Conservation (phyloP, 2,113 vertebrate species). For the Daboia siamensis region DNA sequence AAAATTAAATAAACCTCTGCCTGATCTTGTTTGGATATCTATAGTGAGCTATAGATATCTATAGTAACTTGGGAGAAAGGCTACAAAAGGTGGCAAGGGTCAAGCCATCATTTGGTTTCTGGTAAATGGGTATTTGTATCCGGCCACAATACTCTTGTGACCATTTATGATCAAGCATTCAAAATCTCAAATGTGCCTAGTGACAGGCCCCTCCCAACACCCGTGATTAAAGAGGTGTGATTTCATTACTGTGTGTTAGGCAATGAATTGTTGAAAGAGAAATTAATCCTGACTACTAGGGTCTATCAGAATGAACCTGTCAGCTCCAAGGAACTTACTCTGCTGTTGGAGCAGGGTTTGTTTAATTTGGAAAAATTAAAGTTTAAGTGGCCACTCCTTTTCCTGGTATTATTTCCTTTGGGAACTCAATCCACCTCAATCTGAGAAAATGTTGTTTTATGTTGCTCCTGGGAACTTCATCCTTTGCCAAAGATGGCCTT, state of each 20-base stretch:
- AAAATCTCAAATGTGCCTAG: not conserved
- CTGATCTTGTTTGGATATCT: not conserved
- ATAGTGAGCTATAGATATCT: not conserved
- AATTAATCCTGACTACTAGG: not conserved
- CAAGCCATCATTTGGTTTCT: not conserved
- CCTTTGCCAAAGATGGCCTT: not conserved
- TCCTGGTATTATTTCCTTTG: not conserved
- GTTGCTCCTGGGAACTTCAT: not conserved
- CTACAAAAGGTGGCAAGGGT: not conserved
- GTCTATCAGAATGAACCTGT: not conserved
- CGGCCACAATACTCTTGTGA: not conserved
- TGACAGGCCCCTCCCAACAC: not conserved
- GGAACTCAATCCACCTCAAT: not conserved
- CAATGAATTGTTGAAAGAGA: not conserved
- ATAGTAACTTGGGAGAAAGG: not conserved
- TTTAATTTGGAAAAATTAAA: not conserved
- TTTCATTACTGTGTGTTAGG: not conserved
- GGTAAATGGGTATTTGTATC: not conserved
- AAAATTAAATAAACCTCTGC: not conserved
- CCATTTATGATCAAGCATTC: not conserved
- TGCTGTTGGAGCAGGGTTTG: not conserved
- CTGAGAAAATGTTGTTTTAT: not conserved
- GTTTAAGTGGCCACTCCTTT: not conserved
- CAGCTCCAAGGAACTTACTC: not conserved
- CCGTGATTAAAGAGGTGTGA: not conserved